These are phyloP conservation scores for Passer domesticus DNA, from an alignment of 2,113 vertebrate genomes.

Conservation along the genomic window DNA sequence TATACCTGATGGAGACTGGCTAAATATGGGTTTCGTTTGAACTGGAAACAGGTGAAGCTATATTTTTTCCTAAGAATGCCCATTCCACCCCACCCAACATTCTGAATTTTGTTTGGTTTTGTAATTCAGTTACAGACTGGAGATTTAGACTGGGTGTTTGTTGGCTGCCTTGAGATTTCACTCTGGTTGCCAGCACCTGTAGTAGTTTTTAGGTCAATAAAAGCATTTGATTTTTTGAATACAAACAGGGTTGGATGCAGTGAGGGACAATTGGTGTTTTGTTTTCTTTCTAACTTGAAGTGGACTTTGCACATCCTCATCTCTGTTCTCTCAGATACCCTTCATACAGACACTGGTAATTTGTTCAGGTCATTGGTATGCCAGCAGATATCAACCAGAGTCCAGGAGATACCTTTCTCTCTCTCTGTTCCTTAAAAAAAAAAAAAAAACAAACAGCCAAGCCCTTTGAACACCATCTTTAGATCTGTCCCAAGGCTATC, in stretches of 20 bases:
- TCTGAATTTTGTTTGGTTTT: not conserved
- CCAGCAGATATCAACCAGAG: not conserved
- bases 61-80: not conserved
- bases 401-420: not conserved
- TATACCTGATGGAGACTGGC: not conserved
- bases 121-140: not conserved
- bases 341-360: not conserved
- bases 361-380: not conserved
- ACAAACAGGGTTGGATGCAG: not conserved
- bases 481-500: not conserved
- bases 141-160: not conserved
- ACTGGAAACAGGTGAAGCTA: conserved; percentile 1
- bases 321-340: not conserved
- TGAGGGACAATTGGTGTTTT: not conserved
- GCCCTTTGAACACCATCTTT: not conserved
- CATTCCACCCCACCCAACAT: not conserved
- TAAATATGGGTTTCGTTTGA: not conserved
- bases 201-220: not conserved
- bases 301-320: not conserved
- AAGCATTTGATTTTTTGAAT: not conserved
- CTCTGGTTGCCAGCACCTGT: not conserved
- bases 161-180: not conserved
- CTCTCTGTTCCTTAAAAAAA: not conserved
- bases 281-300: not conserved
- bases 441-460: not conserved